Evolutionary conservation across 37 sponge, comb jelly and placozoan species (phyloP), one percentile per base, ranked within the genome.

Genomic region (Amphimedon queenslandica): DNA sequence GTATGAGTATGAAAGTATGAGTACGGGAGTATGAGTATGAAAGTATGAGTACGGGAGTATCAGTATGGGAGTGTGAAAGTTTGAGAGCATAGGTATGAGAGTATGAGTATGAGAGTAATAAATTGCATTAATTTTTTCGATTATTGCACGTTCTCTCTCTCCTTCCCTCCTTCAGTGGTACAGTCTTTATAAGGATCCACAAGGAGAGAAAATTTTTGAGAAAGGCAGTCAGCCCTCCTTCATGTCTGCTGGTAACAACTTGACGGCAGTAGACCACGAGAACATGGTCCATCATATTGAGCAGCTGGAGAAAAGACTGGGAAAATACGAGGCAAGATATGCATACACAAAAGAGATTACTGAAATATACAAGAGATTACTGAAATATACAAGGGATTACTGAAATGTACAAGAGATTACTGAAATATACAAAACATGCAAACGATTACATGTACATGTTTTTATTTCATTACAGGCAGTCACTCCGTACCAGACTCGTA

Each of bases 161-260:
- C 8, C 51, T 4, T 32, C 20, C 23, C 55, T 43, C 40, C 47
- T 30, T 3, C 63, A 84, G 84, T 70, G 75, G 78, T 69, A 75
- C 38, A 77, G 55, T 5, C 66, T 84, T 8, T 77, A 77, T 56
- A 77, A 71, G 58, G 84, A 84, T 31, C 84, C 84, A 10, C 58
- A 77, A 31, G 84, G 84, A 57, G 77, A 84, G 42, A 71, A 77
- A 23, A 71, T 84, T 38, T 84, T 84, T 60, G 71, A 82, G 18
- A 75, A 70, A n/a, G 33, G 33, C 20, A 67, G 70, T 2, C 23
- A n/a, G 23, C 27, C 27, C 5, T n/a, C 61, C 5, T 60, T n/a
- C 61, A 25, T 60, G 23, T 11, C 61, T 25, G 8, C 61, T 25
- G 61, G 61, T 60, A 11, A 25, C 23, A n/a, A n/a, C 28, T 25